A percentile compares a stretch with the other conserved stretches of the same genome.
phyloP scores from a whole-genome alignment of 2,888 invertebrate genomes.

The Tubiluchus corallicola region DNA sequence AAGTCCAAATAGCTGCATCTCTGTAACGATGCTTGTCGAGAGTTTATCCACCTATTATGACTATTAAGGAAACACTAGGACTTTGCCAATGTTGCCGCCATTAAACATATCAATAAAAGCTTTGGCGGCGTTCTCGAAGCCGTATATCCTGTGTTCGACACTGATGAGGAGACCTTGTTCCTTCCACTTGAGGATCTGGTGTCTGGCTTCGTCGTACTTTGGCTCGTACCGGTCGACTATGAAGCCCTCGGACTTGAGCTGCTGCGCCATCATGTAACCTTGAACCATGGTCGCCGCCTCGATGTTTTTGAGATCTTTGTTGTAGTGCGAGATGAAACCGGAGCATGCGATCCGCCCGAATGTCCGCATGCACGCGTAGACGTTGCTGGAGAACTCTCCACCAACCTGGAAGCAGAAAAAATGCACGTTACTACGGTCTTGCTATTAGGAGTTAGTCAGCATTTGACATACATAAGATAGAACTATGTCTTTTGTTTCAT shows the following conservation, averaged over 20 bases:
- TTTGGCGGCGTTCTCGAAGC: slow-evolving; percentile 51
- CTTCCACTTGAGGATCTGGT: slow-evolving; percentile 33
- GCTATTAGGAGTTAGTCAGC: too few relatives aligned
- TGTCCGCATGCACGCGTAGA: slow-evolving; percentile 41
- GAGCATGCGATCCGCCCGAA: slow-evolving; percentile 43
- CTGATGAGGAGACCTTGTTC: too few relatives aligned
- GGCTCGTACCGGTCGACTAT: slow-evolving; percentile 36
- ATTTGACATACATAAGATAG: too few relatives aligned
- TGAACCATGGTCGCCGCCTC: slow-evolving; percentile 34
- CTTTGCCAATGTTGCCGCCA: slow-evolving; percentile 51
- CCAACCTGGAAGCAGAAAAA: slow-evolving; percentile 44
- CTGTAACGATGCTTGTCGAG: too few relatives aligned
- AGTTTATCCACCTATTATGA: too few relatives aligned
- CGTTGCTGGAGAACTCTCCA: slow-evolving; percentile 40
- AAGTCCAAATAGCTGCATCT: too few relatives aligned
- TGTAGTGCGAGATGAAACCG: slow-evolving; percentile 45
- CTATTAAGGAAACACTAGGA: too few relatives aligned
- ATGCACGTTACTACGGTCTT: too few relatives aligned
- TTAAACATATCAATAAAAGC: slow-evolving; percentile 43
- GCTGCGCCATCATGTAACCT: slow-evolving; percentile 36
- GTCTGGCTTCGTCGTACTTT: slow-evolving; percentile 42
- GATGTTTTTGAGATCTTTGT: slow-evolving; percentile 18
- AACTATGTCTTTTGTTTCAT: too few relatives aligned
- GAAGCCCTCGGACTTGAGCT: slow-evolving; percentile 45
- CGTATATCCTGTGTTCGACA: too few relatives aligned